These are phyloP conservation scores for Callipepla squamata DNA, from an alignment of 2,113 vertebrate species.

Conservation along the genomic window DNA sequence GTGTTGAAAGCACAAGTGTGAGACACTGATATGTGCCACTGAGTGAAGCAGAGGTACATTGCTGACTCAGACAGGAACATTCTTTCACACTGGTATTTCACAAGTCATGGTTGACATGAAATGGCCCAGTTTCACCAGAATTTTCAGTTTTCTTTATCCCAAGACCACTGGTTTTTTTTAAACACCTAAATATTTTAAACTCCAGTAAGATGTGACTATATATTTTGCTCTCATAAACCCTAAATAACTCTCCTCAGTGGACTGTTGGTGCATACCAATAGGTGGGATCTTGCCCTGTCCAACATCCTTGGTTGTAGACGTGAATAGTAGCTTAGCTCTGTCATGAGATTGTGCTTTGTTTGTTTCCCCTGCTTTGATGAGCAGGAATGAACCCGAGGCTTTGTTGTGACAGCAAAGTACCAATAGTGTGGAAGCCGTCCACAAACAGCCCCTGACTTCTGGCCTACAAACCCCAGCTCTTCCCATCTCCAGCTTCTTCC, in stretches of 20 bases:
- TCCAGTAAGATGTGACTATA: background rate
- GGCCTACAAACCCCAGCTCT: background rate
- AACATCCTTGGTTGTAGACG: background rate
- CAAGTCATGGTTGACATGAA: background rate
- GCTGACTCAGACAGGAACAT: background rate
- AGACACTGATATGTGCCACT: background rate
- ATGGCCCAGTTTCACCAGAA: background rate
- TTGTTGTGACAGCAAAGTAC: constrained; percentile 6
- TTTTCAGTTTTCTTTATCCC: background rate
- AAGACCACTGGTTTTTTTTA: background rate
- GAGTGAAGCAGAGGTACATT: background rate
- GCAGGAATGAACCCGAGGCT: background rate
- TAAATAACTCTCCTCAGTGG: background rate
- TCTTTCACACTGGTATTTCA: background rate
- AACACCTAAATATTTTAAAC: background rate
- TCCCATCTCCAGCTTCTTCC: background rate
- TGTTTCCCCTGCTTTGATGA: constrained; percentile 1
- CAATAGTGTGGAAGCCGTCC: background rate
- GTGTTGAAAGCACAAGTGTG: background rate
- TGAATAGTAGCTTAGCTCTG: background rate
- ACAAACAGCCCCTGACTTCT: background rate
- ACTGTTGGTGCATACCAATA: background rate
- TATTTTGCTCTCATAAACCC: background rate
- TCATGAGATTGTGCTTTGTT: background rate
- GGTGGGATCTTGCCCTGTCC: background rate